phyloP scores from a whole-genome alignment of 64 coral and sea anemone genomes.

The Acropora tenuis region DNA sequence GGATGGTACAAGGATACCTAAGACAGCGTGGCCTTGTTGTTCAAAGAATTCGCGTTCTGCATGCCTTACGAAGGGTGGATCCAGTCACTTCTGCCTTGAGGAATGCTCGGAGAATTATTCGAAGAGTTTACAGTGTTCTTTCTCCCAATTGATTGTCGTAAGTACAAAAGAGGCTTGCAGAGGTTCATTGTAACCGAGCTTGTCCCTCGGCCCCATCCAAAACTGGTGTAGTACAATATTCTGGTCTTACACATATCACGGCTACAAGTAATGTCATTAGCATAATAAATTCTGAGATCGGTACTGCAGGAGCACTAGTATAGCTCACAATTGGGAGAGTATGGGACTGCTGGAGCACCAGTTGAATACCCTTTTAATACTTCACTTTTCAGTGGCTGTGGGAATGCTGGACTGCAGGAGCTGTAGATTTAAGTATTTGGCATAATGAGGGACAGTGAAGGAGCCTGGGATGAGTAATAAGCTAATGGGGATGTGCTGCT shows the following conservation, averaged over 20 bases:
- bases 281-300: conserved; percentile 19
- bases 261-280: not conserved
- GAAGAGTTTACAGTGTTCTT: not conserved
- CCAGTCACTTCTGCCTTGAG: not conserved
- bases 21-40: not conserved
- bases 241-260: conserved; percentile 27
- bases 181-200: conserved; percentile 11
- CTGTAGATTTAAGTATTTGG: conserved; percentile 28
- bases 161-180: conserved; percentile 9
- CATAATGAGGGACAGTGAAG: conserved; percentile 23
- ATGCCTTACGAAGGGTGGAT: not conserved
- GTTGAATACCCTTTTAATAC: conserved; percentile 6
- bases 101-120: not conserved
- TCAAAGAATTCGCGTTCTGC: not conserved
- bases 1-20: conserved; percentile 24
- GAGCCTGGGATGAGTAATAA: not conserved
- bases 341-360: conserved; percentile 15
- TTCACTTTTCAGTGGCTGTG: conserved; percentile 15
- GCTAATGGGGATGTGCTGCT: not conserved
- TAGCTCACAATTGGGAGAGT: not conserved
- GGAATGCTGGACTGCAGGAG: conserved; percentile 28
- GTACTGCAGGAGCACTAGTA: conserved; percentile 23
- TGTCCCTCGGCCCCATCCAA: conserved; percentile 21
- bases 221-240: conserved; percentile 27
- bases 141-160: conserved; percentile 17